phyloP scores from a whole-genome alignment of 2,888 invertebrate species.

The Drosophila trichaetosa region DNA sequence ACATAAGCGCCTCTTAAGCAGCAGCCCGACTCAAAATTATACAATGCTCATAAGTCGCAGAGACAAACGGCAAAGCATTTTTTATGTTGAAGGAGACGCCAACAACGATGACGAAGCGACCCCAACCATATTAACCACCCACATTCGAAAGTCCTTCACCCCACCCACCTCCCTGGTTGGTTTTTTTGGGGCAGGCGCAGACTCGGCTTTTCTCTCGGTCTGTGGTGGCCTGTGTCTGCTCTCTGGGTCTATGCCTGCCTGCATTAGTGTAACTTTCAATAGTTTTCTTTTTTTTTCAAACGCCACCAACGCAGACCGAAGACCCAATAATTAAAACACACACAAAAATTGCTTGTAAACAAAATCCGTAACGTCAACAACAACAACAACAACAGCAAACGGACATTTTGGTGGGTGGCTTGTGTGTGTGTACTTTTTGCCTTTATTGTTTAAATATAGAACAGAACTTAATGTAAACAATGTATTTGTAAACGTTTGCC shows the following conservation, averaged over 20 bases:
- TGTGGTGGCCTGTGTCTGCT: conserved; percentile 2
- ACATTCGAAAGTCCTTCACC: conserved; percentile 11
- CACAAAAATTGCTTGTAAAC: conserved; percentile 61
- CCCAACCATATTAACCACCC: conserved; percentile 50
- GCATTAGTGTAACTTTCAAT: conserved; percentile 42
- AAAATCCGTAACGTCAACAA: conserved; percentile 36
- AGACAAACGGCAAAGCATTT: conserved; percentile 59
- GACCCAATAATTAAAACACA: conserved; percentile 44
- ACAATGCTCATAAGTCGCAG: conserved; percentile 59
- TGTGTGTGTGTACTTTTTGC: conserved; percentile 23
- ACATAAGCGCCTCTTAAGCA: conserved; percentile 53
- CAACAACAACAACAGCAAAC: conserved; percentile 7
- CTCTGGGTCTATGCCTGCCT: conserved; percentile 18
- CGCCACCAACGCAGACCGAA: conserved; percentile 37
- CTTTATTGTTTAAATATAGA: conserved; percentile 70
- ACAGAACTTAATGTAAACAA: conserved; percentile 69
- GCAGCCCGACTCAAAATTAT: conserved; percentile 53
- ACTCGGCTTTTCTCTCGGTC: conserved; percentile 32
- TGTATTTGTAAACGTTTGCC: conserved; percentile 67
- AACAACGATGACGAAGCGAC: conserved; percentile 30
- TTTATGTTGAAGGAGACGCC: conserved; percentile 58
- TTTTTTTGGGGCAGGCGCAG: conserved; percentile 61
- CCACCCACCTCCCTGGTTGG: conserved; percentile 33
- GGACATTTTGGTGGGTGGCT: conserved; percentile 15
- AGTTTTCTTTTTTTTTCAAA: conserved; percentile 47